phyloP scores from a whole-genome alignment of 2,888 invertebrate species.

The Lutraria lutraria region DNA sequence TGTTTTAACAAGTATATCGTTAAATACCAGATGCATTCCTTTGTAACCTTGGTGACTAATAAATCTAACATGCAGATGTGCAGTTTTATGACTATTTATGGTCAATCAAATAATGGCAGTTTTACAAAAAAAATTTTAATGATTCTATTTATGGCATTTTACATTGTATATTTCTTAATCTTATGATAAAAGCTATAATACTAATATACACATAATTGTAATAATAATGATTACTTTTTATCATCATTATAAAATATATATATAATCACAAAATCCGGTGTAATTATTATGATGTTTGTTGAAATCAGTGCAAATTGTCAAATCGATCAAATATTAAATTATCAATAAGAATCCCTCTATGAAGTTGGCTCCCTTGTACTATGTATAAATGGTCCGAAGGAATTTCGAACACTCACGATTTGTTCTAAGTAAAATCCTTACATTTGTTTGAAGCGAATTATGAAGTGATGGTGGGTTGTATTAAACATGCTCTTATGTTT shows the following conservation, averaged over 20 bases:
- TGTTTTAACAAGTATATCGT: conserved; percentile 9
- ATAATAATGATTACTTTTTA: too few relatives aligned
- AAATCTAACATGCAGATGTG: background rate
- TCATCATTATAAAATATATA: too few relatives aligned
- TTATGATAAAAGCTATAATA: too few relatives aligned
- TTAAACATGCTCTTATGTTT: background rate
- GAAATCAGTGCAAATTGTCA: background rate
- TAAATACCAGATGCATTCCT: background rate
- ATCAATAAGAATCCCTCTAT: background rate
- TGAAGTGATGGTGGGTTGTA: background rate
- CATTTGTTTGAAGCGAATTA: background rate
- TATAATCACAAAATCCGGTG: too few relatives aligned
- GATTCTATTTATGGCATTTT: background rate
- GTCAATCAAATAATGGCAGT: background rate
- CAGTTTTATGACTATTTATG: background rate
- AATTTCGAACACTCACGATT: background rate
- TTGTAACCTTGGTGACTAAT: background rate
- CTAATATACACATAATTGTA: too few relatives aligned
- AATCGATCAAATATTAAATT: background rate
- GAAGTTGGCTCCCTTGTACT: background rate
- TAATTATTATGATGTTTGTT: too few relatives aligned
- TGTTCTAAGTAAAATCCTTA: background rate
- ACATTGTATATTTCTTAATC: too few relatives aligned
- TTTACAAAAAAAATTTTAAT: too few relatives aligned
- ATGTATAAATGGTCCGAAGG: background rate